A percentile compares a stretch with the other conserved stretches of the same genome.
phyloP scores from a whole-genome alignment of 2,113 vertebrate species.

The Oreocharis arfaki region DNA sequence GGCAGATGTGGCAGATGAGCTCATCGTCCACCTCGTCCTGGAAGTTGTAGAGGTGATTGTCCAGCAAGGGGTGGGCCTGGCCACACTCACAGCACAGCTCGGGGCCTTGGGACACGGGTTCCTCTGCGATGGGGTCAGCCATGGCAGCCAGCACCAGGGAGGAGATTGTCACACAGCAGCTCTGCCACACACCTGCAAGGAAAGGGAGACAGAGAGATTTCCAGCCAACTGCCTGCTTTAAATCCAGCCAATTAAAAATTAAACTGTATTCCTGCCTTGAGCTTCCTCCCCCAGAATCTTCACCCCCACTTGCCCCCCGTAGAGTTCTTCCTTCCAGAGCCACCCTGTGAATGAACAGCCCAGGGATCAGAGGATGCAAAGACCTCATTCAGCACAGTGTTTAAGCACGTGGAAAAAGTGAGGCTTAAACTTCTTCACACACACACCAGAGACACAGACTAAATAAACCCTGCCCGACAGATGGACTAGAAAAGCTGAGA shows the following conservation, averaged over 20 bases:
- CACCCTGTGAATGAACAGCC: background rate
- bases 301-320: background rate
- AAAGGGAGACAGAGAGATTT: background rate
- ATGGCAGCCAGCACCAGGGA: constrained; percentile 49
- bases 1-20: constrained; percentile 88
- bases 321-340: background rate
- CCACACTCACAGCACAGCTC: constrained; percentile 86
- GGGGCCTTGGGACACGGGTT: background rate
- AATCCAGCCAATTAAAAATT: background rate
- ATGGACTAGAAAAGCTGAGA: background rate
- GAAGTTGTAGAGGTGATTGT: constrained; percentile 90
- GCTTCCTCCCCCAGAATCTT: background rate
- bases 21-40: constrained; percentile 90
- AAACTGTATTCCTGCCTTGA: background rate
- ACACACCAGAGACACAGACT: background rate
- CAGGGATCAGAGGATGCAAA: background rate
- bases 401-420: background rate
- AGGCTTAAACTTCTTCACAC: background rate
- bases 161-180: background rate
- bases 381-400: background rate
- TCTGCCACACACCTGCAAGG: background rate
- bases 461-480: background rate
- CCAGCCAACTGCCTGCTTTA: background rate
- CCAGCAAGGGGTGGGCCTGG: constrained; percentile 79
- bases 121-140: constrained; percentile 63